Conservation (phyloP, 2,888 invertebrate species). For the Agrilus biguttatus region DNA sequence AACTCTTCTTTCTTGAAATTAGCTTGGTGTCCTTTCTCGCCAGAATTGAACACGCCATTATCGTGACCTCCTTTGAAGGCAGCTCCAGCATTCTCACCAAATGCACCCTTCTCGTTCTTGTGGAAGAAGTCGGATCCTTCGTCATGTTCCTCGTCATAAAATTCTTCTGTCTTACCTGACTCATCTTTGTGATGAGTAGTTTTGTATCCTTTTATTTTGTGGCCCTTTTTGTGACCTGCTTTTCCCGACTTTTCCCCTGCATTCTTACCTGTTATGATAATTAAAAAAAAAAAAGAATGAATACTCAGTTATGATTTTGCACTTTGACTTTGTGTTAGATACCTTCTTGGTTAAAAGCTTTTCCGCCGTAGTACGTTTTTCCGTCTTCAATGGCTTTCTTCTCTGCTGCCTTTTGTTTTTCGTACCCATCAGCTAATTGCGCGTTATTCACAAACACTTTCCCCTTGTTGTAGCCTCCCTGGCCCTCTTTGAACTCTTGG, state of each 20-base stretch:
- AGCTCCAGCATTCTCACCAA: slow-evolving; percentile 41
- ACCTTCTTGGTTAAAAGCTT: slow-evolving; percentile 44
- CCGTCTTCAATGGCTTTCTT: slow-evolving; percentile 45
- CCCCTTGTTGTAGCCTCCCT: slow-evolving; percentile 41
- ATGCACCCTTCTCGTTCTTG: slow-evolving; percentile 41
- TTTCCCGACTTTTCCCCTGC: slow-evolving; percentile 41
- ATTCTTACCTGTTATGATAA: slow-evolving; percentile 28
- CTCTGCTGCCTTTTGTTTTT: slow-evolving; percentile 40
- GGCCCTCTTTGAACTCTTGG: slow-evolving; percentile 39
- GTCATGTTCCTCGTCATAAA: slow-evolving; percentile 50
- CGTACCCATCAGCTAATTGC: slow-evolving; percentile 37
- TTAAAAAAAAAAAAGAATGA: slow-evolving; percentile 1
- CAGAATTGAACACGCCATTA: slow-evolving; percentile 41
- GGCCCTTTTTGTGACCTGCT: slow-evolving; percentile 47
- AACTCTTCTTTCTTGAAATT: slow-evolving; percentile 41
- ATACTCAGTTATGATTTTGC: slow-evolving; percentile 1
- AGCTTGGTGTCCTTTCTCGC: slow-evolving; percentile 42
- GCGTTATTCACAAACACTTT: slow-evolving; percentile 30
- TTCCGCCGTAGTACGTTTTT: slow-evolving; percentile 42
- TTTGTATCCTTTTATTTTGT: slow-evolving; percentile 51
- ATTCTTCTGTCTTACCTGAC: slow-evolving; percentile 48
- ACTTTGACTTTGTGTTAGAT: slow-evolving; percentile 10
- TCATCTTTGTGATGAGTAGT: slow-evolving; percentile 52
- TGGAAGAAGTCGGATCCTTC: slow-evolving; percentile 43
- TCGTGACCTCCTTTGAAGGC: slow-evolving; percentile 46